Percentiles rank a stretch among this genome's conserved stretches.
phyloP scores from a whole-genome alignment of 2,113 vertebrate species.

The Nerophis lumbriciformis region DNA sequence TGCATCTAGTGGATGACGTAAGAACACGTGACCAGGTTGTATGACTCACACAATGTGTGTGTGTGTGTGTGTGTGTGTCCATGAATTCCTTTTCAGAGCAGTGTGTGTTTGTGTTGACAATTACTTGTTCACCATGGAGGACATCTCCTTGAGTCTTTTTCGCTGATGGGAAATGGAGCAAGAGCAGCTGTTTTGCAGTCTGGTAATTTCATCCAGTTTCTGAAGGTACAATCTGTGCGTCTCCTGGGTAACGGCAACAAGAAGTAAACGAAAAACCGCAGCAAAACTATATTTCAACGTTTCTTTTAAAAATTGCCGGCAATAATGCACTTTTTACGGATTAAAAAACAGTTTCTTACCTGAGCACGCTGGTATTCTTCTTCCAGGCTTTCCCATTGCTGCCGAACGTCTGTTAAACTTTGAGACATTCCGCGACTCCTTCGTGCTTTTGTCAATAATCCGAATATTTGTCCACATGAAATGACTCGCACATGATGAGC shows the following conservation, averaged over 20 bases:
- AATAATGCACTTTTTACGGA: too few relatives aligned
- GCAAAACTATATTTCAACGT: not conserved
- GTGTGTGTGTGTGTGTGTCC: not conserved
- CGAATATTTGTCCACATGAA: slow-evolving; percentile 5
- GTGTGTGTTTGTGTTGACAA: slow-evolving; percentile 12
- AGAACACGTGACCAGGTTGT: not conserved
- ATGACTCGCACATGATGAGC: slow-evolving; percentile 10
- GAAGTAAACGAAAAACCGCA: not conserved
- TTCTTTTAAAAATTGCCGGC: not conserved
- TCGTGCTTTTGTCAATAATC: not conserved
- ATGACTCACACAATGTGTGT: not conserved
- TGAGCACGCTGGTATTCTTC: slow-evolving; percentile 81
- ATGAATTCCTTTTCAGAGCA: not conserved
- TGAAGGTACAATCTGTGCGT: slow-evolving; percentile 83
- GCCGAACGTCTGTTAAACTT: slow-evolving; percentile 55
- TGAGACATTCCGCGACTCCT: slow-evolving; percentile 42
- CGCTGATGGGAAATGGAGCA: slow-evolving; percentile 77
- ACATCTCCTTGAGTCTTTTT: slow-evolving; percentile 77
- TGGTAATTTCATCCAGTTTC: slow-evolving; percentile 86
- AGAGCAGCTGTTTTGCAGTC: slow-evolving; percentile 81
- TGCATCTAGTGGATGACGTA: slow-evolving; percentile 66
- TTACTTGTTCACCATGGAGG: slow-evolving; percentile 72
- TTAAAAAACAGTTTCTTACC: slow-evolving; percentile 62
- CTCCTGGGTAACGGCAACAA: slow-evolving; percentile 69
- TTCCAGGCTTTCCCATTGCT: slow-evolving; percentile 82